Base-by-base conservation (phyloP, 2,797 vertebrate species). In the Neomorphus geoffroyi region DNA sequence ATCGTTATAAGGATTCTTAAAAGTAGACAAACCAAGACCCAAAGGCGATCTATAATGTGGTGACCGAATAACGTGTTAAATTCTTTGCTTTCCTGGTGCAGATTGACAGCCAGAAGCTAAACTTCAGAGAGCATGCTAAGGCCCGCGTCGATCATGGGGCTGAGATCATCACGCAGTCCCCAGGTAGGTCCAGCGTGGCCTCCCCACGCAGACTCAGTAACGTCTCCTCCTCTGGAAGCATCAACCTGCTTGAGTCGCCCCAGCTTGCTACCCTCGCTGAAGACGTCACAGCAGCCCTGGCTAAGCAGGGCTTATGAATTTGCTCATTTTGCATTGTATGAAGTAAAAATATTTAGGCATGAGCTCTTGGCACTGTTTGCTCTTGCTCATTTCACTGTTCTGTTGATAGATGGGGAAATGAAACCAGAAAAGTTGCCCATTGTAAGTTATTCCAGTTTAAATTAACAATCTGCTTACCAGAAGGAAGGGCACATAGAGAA, bases 251-350 rank as follows among this genome's bases (percentile, higher is more conserved):
- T 33, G 99, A 99, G 92, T 99, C 99, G 0, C 99, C 99, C 43
- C 99, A 99, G 98, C 98, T 99, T 79, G 98, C 99, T 32, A 99
- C 99, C 61, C 98, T 99, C 43, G 99, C 99, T 7, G 99, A 99
- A 97, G 99, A 99, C 57, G 99, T 99, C 97, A 99, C 99, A 2
- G 99, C 99, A 14, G 99, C 99, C 92, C 98, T 99, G 45, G 99
- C 99, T 95, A 99, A 99, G 97, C 99, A 99, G 98, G 99, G 99
- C 98, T 99, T 99, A 98, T 99, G 99, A 99, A 98, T 98, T 45
- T 90, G 92, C 97, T 97, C 96, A 46, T 96, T 96, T 95, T 18
- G 92, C 95, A 1, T 93, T 71, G 91, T 96, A 97, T 96, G 97
- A 97, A 96, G 95, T 98, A 93, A 97, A 97, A 96, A 93, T 97